These are phyloP conservation scores for Stichopus horrens DNA, from an alignment of 53 echinoderm and acorn worm genomes.

Conservation along the genomic window DNA sequence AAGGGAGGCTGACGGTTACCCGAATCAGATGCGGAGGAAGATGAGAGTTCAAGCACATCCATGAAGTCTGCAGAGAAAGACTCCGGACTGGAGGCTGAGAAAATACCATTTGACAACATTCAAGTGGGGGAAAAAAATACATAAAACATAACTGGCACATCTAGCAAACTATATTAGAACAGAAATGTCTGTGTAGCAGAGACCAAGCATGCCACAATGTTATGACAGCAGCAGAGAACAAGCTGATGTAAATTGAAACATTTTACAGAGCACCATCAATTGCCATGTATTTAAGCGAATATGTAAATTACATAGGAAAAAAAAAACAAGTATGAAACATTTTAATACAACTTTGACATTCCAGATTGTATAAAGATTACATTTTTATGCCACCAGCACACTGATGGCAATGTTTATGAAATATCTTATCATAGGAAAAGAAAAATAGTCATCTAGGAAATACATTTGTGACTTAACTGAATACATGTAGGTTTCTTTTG, in stretches of 20 bases:
- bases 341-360: too few relatives aligned
- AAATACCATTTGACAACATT: not conserved
- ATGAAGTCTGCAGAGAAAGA: not conserved
- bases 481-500: too few relatives aligned
- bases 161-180: not conserved
- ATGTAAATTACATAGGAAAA: not conserved
- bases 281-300: too few relatives aligned
- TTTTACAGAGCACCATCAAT: too few relatives aligned
- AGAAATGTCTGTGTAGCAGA: not conserved
- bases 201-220: not conserved
- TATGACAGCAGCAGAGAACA: not conserved
- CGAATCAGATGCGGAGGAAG: conserved; percentile 12
- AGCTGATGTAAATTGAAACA: not conserved
- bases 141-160: not conserved
- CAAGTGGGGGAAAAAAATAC: not conserved
- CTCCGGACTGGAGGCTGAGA: not conserved
- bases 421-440: too few relatives aligned
- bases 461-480: too few relatives aligned
- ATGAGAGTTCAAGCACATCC: not conserved
- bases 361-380: too few relatives aligned
- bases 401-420: too few relatives aligned
- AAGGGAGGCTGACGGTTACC: not conserved
- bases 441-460: too few relatives aligned
- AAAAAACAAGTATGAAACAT: not conserved
- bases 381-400: too few relatives aligned